Evolutionary conservation across 2,113 vertebrate species (phyloP).

Genomic region (Perca schrenkii): DNA sequence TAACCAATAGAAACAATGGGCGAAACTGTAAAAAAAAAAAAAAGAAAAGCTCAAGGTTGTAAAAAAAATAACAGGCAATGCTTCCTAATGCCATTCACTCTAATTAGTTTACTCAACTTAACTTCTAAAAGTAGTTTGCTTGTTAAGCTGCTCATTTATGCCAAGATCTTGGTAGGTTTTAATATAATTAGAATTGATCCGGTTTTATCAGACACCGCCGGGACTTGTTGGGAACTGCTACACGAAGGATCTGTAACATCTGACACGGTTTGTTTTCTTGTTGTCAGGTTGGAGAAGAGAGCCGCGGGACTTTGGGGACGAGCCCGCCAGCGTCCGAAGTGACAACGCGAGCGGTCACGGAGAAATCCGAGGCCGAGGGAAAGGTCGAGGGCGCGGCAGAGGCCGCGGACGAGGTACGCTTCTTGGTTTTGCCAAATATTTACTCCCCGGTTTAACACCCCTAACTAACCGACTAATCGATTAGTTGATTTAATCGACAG

Average conservation of each 20-base stretch:
- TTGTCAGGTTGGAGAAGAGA: slow-evolving; percentile 90
- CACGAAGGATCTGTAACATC: not conserved
- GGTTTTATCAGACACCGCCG: not conserved
- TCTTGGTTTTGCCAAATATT: not conserved
- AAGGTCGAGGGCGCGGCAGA: slow-evolving; percentile 91
- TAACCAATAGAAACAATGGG: too few species aligned
- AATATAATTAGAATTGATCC: not conserved
- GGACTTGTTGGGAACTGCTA: not conserved
- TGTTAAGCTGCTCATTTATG: not conserved
- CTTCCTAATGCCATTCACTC: not conserved
- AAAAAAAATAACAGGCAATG: too few species aligned
- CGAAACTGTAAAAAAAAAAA: too few species aligned
- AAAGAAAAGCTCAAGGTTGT: too few species aligned
- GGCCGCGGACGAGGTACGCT: slow-evolving; percentile 87
- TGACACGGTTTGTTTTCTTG: not conserved
- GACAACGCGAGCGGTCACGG: slow-evolving; percentile 87
- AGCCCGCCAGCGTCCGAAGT: slow-evolving; percentile 87
- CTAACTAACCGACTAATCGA: too few species aligned
- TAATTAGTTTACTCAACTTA: not conserved
- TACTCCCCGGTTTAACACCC: too few species aligned
- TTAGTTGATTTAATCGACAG: too few species aligned
- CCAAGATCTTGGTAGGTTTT: not conserved
- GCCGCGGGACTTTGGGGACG: slow-evolving; percentile 88
- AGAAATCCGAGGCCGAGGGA: slow-evolving; percentile 86
- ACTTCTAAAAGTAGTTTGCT: not conserved